Percentiles rank a stretch among this genome's conserved stretches.
Conservation (phyloP, 2,113 vertebrate species). For the Heteronetta atricapilla region DNA sequence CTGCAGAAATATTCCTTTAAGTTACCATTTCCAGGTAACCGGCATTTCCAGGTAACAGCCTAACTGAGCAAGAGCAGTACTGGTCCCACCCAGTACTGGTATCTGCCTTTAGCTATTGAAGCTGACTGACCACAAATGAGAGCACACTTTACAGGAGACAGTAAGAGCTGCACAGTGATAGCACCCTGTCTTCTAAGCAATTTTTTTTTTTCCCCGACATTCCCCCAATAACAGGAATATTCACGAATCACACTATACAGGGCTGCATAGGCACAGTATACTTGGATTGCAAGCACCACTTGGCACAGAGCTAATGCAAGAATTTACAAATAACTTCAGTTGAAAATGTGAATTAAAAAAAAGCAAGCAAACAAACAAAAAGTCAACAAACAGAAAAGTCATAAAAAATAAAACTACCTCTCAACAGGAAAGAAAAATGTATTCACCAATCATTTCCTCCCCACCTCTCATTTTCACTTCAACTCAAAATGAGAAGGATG, state of each 20-base stretch:
- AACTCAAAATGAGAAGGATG: not conserved
- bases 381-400: not conserved
- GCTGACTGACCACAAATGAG: not conserved
- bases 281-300: not conserved
- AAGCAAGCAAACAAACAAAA: not conserved
- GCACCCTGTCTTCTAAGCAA: not conserved
- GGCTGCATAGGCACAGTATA: not conserved
- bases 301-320: not conserved
- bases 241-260: not conserved
- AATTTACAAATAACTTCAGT: not conserved
- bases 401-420: conserved; percentile 7
- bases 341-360: not conserved
- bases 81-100: not conserved
- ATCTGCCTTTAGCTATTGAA: not conserved
- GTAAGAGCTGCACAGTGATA: not conserved
- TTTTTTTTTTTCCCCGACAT: not conserved
- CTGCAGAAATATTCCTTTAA: not conserved
- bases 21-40: not conserved
- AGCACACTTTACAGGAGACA: not conserved
- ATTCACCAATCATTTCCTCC: not conserved
- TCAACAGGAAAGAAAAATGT: not conserved
- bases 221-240: not conserved
- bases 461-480: conserved; percentile 29
- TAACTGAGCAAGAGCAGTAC: not conserved
- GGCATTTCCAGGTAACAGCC: not conserved